These are phyloP conservation scores for Oxycera nigricornis DNA, from an alignment of 2,888 invertebrate species.

Conservation along the genomic window DNA sequence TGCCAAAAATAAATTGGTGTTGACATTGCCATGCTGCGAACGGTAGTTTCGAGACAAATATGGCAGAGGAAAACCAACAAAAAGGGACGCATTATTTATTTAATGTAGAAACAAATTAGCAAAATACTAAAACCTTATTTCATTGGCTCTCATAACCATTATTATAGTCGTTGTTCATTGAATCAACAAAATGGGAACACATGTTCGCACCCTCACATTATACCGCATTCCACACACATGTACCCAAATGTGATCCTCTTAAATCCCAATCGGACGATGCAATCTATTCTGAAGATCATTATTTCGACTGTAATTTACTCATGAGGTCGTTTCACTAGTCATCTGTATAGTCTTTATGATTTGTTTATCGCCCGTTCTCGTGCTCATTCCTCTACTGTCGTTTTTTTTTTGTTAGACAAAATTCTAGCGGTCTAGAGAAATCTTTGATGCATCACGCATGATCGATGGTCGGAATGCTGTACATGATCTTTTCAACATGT, in stretches of 20 bases:
- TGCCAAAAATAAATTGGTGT: not conserved
- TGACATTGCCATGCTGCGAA: too few species aligned
- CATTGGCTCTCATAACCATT: too few species aligned
- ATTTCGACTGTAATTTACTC: not conserved
- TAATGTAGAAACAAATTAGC: too few species aligned
- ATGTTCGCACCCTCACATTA: too few species aligned
- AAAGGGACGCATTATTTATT: too few species aligned
- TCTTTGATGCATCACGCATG: not conserved
- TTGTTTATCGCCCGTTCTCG: constrained; percentile 18
- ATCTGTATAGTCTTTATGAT: constrained; percentile 18
- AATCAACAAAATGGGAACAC: too few species aligned
- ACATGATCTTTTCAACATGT: too few species aligned
- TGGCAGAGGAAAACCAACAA: too few species aligned
- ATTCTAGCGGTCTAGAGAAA: not conserved
- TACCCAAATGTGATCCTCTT: not conserved
- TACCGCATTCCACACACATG: too few species aligned
- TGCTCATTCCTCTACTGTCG: not conserved
- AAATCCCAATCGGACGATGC: not conserved
- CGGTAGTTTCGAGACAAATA: too few species aligned
- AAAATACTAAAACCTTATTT: too few species aligned
- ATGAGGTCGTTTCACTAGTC: not conserved
- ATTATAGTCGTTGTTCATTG: too few species aligned
- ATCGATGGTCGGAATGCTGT: not conserved
- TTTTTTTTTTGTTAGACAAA: not conserved
- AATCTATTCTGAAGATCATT: not conserved